Evolutionary conservation across 2,797 vertebrate species (phyloP).

Genomic region (Todus mexicanus): DNA sequence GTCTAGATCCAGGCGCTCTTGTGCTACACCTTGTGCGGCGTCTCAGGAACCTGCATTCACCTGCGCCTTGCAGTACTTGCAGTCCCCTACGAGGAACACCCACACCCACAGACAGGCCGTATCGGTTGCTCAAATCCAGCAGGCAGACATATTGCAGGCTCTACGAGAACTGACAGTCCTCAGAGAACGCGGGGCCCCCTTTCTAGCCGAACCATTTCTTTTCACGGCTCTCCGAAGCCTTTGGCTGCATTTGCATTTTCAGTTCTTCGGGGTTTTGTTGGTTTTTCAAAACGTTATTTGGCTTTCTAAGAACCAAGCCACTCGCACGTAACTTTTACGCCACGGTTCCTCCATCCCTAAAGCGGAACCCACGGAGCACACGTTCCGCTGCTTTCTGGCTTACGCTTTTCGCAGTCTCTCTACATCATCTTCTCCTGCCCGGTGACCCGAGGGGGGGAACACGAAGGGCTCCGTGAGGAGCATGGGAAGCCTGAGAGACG

Average conservation of each 20-base stretch:
- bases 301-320: background rate
- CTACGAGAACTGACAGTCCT: background rate
- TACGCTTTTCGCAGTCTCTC: background rate
- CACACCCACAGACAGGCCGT: background rate
- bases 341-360: background rate
- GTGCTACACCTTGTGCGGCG: background rate
- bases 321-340: background rate
- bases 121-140: background rate
- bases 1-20: background rate
- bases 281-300: background rate
- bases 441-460: background rate
- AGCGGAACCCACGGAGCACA: background rate
- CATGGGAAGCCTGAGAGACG: no score
- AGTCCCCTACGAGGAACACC: background rate
- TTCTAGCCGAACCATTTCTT: background rate
- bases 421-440: background rate
- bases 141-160: conserved; percentile 17
- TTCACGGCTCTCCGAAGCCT: background rate
- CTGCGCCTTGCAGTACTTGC: background rate
- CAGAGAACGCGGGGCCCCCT: background rate
- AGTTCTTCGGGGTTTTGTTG: no score
- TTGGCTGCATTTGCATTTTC: no score
- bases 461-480: background rate
- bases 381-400: background rate
- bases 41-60: background rate